Conservation (phyloP, 2,113 vertebrate genomes). For the Thalassoma bifasciatum region DNA sequence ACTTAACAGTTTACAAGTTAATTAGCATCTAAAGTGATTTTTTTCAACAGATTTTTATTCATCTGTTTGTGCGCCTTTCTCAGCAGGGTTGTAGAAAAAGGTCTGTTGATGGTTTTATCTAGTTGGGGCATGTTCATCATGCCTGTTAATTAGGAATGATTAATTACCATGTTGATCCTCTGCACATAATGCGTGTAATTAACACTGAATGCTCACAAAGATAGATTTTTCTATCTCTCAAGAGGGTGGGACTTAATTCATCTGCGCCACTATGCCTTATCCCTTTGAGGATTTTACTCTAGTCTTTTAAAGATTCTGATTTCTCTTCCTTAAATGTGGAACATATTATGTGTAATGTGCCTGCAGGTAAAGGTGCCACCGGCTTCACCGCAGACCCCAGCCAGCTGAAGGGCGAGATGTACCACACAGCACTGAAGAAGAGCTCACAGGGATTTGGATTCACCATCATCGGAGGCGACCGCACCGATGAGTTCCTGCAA, state of each 20-base stretch:
- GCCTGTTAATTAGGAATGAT: constrained; percentile 58
- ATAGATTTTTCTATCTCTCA: constrained; percentile 40
- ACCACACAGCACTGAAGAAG: constrained; percentile 92
- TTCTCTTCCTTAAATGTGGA: neutral
- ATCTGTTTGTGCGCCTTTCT: constrained; percentile 29
- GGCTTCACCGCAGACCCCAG: constrained; percentile 92
- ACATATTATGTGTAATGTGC: neutral
- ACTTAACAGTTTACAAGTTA: constrained; percentile 4
- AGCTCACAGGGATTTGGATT: constrained; percentile 96
- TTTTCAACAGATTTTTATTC: constrained; percentile 15
- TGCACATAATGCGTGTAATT: constrained; percentile 54
- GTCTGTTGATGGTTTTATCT: constrained; percentile 45
- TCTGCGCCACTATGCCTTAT: neutral
- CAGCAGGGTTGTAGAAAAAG: constrained; percentile 12
- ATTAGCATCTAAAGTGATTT: constrained; percentile 28
- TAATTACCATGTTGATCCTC: constrained; percentile 60
- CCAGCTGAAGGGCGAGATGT: constrained; percentile 90
- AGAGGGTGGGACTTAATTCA: constrained; percentile 27
- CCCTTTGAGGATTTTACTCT: neutral
- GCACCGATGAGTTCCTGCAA: constrained; percentile 96
- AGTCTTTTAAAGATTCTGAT: too few relatives aligned
- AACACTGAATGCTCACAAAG: constrained; percentile 34
- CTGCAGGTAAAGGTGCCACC: constrained; percentile 76
- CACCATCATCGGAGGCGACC: constrained; percentile 96
- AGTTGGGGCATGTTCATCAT: constrained; percentile 36